Evolutionary conservation across 2,888 invertebrate genomes (phyloP), one percentile per base, ranked within the genome.

Genomic region (Erannis defoliaria): DNA sequence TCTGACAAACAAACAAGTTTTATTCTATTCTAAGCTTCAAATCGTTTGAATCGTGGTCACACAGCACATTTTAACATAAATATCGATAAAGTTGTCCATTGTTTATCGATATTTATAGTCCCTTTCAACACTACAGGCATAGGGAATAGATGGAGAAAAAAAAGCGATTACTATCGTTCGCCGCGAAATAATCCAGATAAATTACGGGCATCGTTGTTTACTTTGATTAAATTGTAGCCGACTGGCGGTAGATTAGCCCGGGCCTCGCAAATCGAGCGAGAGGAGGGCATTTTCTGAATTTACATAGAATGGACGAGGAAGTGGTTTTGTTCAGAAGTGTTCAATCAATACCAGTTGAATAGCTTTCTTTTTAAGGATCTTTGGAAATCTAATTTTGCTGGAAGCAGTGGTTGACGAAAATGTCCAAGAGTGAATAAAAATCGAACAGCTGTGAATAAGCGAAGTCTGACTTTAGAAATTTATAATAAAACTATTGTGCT

Each of bases 181-280:
- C 90, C 90, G 81, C 90, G 82, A 88, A 90, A 90, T 91, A 91
- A 92, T 92, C 92, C 86, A 89, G 92, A 93, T 89, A 91, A 92
- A 93, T 93, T 90, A 92, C 91, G 81, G 82, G 54, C 67, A 64
- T 85, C 87, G 88, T 90, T 93, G 92, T 92, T 93, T 92, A 88
- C 89, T 92, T 90, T 93, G 93, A 93, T 93, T 93, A 93, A 93
- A 92, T 90, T 92, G 92, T 91, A 91, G 88, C 89, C 88, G 89
- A 91, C 90, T 89, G 88, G 84, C 80, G 85, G 86, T 86, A 91
- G 92, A 93, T 93, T 91, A 92, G 90, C 89, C 76, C 82, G 86
- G 88, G 90, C 88, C 85, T 85, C 86, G 88, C 88, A 89, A 92
- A 91, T 90, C 88, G 92, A 88, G 88, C 88, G 80, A 82, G 82